Percentiles rank a stretch among this genome's conserved stretches.
phyloP scores from a whole-genome alignment of 2,113 vertebrate species.

The Glaucomys volans region DNA sequence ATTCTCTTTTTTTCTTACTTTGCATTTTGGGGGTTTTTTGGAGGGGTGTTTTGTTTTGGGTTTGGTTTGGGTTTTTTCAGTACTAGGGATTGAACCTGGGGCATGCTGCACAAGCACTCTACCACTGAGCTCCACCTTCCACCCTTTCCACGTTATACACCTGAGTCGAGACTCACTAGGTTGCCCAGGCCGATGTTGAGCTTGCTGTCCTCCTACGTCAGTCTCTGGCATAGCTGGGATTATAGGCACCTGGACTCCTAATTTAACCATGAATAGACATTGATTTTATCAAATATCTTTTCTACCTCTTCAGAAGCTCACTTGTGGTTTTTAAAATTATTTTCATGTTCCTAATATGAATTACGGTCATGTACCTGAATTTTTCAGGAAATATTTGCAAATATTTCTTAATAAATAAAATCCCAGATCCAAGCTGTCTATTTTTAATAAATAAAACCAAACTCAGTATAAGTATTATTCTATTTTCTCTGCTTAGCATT shows the following conservation, averaged over 20 bases:
- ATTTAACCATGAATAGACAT: neutral
- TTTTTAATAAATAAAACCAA: neutral
- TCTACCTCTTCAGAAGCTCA: neutral
- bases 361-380: neutral
- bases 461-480: neutral
- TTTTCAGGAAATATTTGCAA: neutral
- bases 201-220: too few species aligned
- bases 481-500: neutral
- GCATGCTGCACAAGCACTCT: too few species aligned
- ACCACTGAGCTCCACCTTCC: too few species aligned
- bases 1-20: neutral
- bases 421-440: neutral
- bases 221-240: too few species aligned
- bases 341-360: neutral
- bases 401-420: neutral
- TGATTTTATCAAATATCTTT: neutral
- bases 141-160: too few species aligned
- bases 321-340: neutral
- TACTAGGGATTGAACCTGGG: too few species aligned
- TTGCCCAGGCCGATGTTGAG: too few species aligned
- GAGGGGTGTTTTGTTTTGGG: too few species aligned
- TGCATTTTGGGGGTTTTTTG: neutral
- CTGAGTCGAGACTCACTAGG: too few species aligned
- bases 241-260: too few species aligned
- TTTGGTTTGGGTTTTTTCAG: too few species aligned